phyloP scores from a whole-genome alignment of 2,888 invertebrate species.

The Lithosia quadra region DNA sequence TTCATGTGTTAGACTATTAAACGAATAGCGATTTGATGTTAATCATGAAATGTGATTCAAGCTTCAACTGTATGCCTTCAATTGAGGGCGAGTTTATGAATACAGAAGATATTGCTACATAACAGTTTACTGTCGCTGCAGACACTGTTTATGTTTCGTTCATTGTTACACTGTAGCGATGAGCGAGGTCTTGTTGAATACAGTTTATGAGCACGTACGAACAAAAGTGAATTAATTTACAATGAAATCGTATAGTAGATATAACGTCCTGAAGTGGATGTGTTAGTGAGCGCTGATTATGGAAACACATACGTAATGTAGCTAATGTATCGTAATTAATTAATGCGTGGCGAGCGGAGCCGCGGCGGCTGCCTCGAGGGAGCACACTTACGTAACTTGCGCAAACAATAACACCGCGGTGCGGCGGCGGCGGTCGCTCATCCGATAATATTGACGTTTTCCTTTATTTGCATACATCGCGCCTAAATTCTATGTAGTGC shows the following conservation, averaged over 20 bases:
- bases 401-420: not conserved
- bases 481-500: constrained; percentile 33
- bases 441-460: constrained; percentile 28
- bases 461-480: constrained; percentile 38
- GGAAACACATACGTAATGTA: constrained; percentile 3
- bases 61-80: not conserved
- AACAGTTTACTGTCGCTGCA: not conserved
- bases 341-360: constrained; percentile 5
- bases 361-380: constrained; percentile 6
- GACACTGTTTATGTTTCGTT: not conserved
- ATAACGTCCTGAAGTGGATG: not conserved
- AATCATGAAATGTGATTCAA: not conserved
- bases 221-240: no score
- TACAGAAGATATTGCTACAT: not conserved
- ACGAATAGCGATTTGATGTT: not conserved
- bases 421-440: not conserved
- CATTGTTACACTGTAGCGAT: not conserved
- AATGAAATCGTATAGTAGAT: not conserved
- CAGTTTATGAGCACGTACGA: not conserved
- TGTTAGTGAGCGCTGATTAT: constrained; percentile 2
- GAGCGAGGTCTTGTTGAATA: not conserved
- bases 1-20: not conserved
- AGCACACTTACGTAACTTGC: not conserved
- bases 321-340: constrained; percentile 16
- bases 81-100: not conserved